These are phyloP conservation scores for Symphodus melops DNA, from an alignment of 2,113 vertebrate species.

Conservation along the genomic window DNA sequence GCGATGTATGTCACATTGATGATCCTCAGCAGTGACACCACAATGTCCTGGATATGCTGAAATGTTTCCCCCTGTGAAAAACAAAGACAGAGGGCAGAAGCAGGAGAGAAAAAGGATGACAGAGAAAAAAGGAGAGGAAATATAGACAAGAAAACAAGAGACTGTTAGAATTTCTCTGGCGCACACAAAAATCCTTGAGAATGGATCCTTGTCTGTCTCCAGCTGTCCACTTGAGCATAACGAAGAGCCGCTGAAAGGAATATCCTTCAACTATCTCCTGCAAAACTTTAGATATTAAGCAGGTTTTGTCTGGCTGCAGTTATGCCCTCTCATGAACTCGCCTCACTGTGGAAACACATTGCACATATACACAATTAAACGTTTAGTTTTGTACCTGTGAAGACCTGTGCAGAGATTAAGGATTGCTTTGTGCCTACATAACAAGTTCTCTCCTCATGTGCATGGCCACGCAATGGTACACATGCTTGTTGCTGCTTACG, in stretches of 20 bases:
- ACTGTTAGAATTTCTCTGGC: conserved; percentile 18
- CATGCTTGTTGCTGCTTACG: not conserved
- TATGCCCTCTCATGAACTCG: conserved; percentile 10
- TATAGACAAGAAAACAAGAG: conserved; percentile 9
- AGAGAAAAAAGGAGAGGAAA: conserved; percentile 17
- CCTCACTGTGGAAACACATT: conserved; percentile 11
- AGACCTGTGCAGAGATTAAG: conserved; percentile 8
- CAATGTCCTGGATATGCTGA: conserved; percentile 92
- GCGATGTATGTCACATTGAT: conserved; percentile 93
- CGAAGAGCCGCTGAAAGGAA: not conserved
- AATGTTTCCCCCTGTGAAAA: conserved; percentile 87
- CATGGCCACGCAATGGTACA: not conserved
- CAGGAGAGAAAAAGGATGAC: not conserved
- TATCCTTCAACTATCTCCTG: not conserved
- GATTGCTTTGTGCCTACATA: not conserved
- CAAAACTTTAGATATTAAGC: conserved; percentile 9
- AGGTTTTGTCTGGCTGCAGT: conserved; percentile 15
- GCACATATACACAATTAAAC: not conserved
- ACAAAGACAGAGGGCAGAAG: conserved; percentile 26
- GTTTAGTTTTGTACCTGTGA: no score
- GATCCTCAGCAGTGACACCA: conserved; percentile 88
- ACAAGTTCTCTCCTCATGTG: not conserved
- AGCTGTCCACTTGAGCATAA: conserved; percentile 1
- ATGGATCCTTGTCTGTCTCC: not conserved
- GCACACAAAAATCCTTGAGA: conserved; percentile 16